phyloP scores from a whole-genome alignment of 2,797 vertebrate genomes.

The Gambelia wislizenii region DNA sequence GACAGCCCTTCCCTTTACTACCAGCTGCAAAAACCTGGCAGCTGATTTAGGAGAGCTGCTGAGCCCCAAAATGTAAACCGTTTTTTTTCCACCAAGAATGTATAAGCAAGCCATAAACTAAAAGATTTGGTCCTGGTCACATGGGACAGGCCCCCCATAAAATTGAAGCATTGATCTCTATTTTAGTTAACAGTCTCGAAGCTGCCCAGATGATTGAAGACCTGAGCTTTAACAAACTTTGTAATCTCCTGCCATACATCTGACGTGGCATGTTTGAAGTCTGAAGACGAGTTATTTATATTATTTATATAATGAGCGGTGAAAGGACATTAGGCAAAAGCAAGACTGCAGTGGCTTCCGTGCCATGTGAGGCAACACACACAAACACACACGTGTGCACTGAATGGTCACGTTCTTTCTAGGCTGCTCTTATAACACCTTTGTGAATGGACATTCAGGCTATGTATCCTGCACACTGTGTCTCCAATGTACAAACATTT shows the following conservation, averaged over 20 bases:
- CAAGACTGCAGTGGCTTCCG: slow-evolving; percentile 29
- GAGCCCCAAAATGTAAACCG: slow-evolving; percentile 91
- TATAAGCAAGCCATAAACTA: slow-evolving; percentile 95
- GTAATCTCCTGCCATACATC: slow-evolving; percentile 84
- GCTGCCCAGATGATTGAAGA: slow-evolving; percentile 76
- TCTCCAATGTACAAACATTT: neutral
- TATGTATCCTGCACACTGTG: neutral
- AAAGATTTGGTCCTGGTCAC: slow-evolving; percentile 87
- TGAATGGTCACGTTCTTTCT: neutral
- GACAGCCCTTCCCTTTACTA: slow-evolving; percentile 88
- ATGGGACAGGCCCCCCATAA: slow-evolving; percentile 87
- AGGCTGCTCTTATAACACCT: neutral
- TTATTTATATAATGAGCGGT: slow-evolving; percentile 76
- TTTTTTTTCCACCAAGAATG: slow-evolving; percentile 89
- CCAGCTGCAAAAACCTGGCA: slow-evolving; percentile 87
- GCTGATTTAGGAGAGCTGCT: slow-evolving; percentile 93
- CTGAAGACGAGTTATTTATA: slow-evolving; percentile 81
- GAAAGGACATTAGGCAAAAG: slow-evolving; percentile 81
- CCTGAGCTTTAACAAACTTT: slow-evolving; percentile 79
- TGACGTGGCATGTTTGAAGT: slow-evolving; percentile 87
- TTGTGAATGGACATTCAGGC: neutral
- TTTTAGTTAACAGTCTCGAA: slow-evolving; percentile 76
- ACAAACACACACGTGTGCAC: neutral
- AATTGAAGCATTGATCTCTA: slow-evolving; percentile 87
- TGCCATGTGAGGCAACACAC: slow-evolving; percentile 26